These are phyloP conservation scores for Thera obeliscata DNA, from an alignment of 2,888 invertebrate species.

Conservation along the genomic window DNA sequence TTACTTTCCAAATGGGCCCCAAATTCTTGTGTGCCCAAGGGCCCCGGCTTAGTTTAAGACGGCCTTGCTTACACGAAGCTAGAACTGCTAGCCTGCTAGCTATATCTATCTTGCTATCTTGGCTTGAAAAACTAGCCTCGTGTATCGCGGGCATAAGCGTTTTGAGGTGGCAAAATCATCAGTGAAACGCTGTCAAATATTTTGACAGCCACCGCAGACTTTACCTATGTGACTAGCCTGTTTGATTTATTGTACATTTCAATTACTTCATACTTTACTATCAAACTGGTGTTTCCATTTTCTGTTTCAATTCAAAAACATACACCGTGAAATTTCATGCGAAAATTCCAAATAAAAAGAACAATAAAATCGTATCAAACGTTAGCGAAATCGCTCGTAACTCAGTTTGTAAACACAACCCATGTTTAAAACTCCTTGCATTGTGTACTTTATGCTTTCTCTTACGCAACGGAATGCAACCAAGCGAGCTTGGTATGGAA, in stretches of 20 bases:
- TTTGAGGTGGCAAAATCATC: too few relatives aligned
- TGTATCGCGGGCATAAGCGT: too few relatives aligned
- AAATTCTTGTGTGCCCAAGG: too few relatives aligned
- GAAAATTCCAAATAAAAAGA: slow-evolving; percentile 65
- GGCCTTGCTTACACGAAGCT: too few relatives aligned
- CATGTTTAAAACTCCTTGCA: slow-evolving; percentile 64
- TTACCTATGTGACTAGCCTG: too few relatives aligned
- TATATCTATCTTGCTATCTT: too few relatives aligned
- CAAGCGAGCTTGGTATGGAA: slow-evolving; percentile 46
- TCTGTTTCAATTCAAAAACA: slow-evolving; percentile 26
- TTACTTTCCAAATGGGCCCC: too few relatives aligned
- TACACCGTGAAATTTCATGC: slow-evolving; percentile 44
- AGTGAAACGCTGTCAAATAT: too few relatives aligned
- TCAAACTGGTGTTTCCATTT: slow-evolving; percentile 23
- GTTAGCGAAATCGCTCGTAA: slow-evolving; percentile 62
- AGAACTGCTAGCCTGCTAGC: too few relatives aligned
- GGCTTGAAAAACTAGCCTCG: too few relatives aligned
- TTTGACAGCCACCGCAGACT: too few relatives aligned
- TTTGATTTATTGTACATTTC: not conserved
- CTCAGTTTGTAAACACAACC: slow-evolving; percentile 76
- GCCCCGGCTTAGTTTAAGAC: too few relatives aligned
- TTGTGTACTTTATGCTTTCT: slow-evolving; percentile 59
- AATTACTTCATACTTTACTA: slow-evolving; percentile 4
- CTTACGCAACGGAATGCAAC: slow-evolving; percentile 58
- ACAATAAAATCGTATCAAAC: slow-evolving; percentile 63